phyloP scores from a whole-genome alignment of 2,113 vertebrate species.

The Bujurquina vittata region DNA sequence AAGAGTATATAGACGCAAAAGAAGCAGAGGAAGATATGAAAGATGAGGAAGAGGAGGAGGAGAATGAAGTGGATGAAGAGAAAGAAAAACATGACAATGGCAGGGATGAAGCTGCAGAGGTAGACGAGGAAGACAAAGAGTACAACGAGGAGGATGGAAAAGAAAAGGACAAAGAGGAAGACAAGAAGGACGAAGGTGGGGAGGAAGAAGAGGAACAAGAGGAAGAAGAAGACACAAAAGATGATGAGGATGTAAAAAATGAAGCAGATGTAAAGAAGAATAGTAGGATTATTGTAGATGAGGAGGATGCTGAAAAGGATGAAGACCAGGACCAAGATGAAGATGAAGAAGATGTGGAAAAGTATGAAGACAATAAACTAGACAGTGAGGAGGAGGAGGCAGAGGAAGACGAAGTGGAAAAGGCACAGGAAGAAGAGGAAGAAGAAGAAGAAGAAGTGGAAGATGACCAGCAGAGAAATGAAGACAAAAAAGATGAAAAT shows the following conservation, averaged over 20 bases:
- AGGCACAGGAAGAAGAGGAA: rapidly evolving
- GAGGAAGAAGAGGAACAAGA: not conserved
- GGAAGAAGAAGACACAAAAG: not conserved
- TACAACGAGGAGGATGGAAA: not conserved
- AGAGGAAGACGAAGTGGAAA: not conserved
- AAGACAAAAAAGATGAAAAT: not conserved
- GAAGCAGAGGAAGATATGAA: not conserved
- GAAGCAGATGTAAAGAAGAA: too few relatives aligned
- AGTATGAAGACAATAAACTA: not conserved
- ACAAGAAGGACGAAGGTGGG: not conserved
- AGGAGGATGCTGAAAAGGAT: not conserved
- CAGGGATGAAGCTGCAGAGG: not conserved
- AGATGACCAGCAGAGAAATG: not conserved
- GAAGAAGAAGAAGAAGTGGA: rapidly evolving
- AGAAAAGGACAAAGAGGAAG: not conserved
- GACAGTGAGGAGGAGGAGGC: not conserved
- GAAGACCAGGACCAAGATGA: not conserved
- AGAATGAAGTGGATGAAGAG: not conserved
- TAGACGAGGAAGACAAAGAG: not conserved
- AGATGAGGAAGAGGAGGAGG: not conserved
- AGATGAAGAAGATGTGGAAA: not conserved
- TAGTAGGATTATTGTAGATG: not conserved
- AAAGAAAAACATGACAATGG: not conserved
- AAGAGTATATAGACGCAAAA: not conserved
- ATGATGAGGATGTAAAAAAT: not conserved